These are phyloP conservation scores for Copidosoma floridanum DNA, from an alignment of 1,140 invertebrate genomes.

Conservation along the genomic window DNA sequence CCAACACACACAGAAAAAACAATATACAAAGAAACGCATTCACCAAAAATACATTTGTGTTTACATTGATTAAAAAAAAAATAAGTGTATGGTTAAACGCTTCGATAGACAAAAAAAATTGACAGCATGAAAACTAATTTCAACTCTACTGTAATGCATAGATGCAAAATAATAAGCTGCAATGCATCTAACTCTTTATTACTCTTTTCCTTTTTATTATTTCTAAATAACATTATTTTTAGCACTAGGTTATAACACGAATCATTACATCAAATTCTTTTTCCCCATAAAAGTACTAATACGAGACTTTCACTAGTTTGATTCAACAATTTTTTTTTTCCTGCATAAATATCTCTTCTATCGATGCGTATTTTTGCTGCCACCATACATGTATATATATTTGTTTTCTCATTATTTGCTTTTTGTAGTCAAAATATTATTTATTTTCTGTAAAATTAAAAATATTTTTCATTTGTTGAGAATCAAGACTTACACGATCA, in stretches of 20 bases:
- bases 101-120: slow-evolving; percentile 11
- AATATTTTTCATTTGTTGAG: neutral
- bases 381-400: no score
- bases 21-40: slow-evolving; percentile 17
- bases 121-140: slow-evolving; percentile 9
- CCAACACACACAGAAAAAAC: slow-evolving; percentile 18
- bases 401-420: no score
- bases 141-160: neutral
- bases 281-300: slow-evolving; percentile 10
- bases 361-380: no score
- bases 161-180: neutral
- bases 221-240: slow-evolving; percentile 7
- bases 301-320: slow-evolving; percentile 10
- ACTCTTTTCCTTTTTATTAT: neutral
- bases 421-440: no score
- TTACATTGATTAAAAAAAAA: slow-evolving; percentile 4
- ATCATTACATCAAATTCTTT: slow-evolving; percentile 8
- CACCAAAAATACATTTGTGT: slow-evolving; percentile 18
- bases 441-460: neutral
- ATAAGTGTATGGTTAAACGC: slow-evolving; percentile 11
- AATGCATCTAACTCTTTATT: neutral
- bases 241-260: slow-evolving; percentile 17
- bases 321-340: neutral
- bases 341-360: no score
- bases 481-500: no score